phyloP scores from a whole-genome alignment of 2,113 vertebrate species.

The Coptodon rendalli region DNA sequence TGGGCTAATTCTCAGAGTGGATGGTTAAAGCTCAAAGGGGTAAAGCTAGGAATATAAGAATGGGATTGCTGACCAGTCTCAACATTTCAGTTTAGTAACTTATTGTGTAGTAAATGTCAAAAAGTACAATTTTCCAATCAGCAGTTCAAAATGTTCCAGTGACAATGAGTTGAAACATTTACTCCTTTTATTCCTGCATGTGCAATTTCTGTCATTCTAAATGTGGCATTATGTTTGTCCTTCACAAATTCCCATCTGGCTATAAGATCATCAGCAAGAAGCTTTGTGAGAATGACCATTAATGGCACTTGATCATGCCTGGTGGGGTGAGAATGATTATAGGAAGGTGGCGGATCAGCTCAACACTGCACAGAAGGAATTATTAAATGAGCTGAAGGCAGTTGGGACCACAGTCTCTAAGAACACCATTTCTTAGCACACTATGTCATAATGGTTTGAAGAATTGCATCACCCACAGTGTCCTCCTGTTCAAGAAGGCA shows the following conservation, averaged over 20 bases:
- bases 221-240: not conserved
- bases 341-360: not conserved
- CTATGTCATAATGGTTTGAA: not conserved
- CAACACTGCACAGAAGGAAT: not conserved
- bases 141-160: not conserved
- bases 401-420: not conserved
- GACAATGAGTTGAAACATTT: not conserved
- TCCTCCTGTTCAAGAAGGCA: not conserved
- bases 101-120: not conserved
- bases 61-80: constrained; percentile 32
- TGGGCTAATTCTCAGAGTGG: constrained; percentile 34
- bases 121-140: not conserved
- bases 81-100: constrained; percentile 19
- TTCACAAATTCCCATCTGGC: not conserved
- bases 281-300: not conserved
- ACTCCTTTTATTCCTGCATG: not conserved
- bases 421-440: not conserved
- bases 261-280: not conserved
- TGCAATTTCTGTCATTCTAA: not conserved
- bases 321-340: not conserved
- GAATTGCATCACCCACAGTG: not conserved
- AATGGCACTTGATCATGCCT: not conserved
- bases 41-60: constrained; percentile 45
- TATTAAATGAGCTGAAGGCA: not conserved
- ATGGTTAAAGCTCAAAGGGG: constrained; percentile 36